phyloP scores from a whole-genome alignment of 2,113 vertebrate genomes.

The Xiphophorus maculatus region DNA sequence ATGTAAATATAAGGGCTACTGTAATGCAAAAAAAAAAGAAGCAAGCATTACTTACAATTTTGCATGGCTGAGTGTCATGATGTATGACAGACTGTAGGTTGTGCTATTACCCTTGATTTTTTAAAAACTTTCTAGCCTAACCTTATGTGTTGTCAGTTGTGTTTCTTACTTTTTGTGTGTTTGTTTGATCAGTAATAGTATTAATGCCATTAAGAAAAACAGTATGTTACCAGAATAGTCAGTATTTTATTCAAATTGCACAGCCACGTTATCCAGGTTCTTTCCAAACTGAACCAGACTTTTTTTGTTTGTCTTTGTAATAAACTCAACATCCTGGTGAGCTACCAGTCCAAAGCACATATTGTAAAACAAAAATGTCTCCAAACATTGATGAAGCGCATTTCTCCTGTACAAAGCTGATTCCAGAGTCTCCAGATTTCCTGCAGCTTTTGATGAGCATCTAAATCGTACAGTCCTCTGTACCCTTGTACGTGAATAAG shows the following conservation, averaged over 20 bases:
- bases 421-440: neutral
- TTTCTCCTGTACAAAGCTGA: neutral
- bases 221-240: no score
- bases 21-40: neutral
- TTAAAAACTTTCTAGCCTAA: neutral
- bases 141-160: neutral
- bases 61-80: constrained; percentile 1
- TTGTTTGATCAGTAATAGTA: neutral
- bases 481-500: constrained; percentile 51
- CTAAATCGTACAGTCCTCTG: constrained; percentile 23
- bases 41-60: neutral
- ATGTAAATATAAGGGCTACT: neutral
- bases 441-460: constrained; percentile 1
- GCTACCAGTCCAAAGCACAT: no score
- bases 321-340: neutral
- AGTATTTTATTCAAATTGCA: neutral
- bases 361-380: neutral
- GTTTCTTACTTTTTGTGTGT: neutral
- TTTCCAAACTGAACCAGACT: neutral
- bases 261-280: neutral
- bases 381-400: neutral
- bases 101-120: constrained; percentile 39
- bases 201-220: neutral
- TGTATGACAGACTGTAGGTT: constrained; percentile 46
- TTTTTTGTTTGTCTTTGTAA: neutral